A percentile compares a stretch with the other conserved stretches of the same genome.
phyloP scores from a whole-genome alignment of 2,888 invertebrate species.

The Antheraea yamamai region DNA sequence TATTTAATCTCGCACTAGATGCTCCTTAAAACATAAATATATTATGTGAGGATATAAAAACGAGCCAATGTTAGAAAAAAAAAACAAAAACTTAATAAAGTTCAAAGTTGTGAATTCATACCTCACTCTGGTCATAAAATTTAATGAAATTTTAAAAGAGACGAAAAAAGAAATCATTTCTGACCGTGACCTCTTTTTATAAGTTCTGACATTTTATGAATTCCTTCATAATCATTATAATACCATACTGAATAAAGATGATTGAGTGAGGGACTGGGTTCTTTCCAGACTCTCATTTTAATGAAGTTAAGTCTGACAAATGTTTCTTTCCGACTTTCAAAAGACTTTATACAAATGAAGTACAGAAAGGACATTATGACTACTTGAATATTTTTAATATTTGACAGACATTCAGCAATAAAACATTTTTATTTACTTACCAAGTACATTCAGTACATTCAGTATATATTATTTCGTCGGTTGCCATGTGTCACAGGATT shows the following conservation, averaged over 20 bases:
- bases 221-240: slow-evolving; percentile 8
- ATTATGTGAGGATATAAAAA: not conserved
- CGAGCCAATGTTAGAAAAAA: not conserved
- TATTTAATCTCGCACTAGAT: not conserved
- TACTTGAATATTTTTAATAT: not conserved
- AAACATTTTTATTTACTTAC: not conserved
- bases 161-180: not conserved
- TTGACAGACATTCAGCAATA: not conserved
- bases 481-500: no score
- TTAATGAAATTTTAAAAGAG: not conserved
- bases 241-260: slow-evolving; percentile 9
- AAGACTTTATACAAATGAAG: not conserved
- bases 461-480: no score
- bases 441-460: no score
- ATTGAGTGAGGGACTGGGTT: not conserved
- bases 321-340: not conserved
- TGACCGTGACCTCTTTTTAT: not conserved
- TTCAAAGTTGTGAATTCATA: not conserved
- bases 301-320: not conserved
- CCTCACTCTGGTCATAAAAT: not conserved
- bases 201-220: not conserved
- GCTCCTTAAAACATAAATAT: not conserved
- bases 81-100: not conserved
- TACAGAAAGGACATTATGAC: not conserved
- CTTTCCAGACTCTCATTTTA: not conserved